Percentiles rank a stretch among this genome's conserved stretches.
Conservation (phyloP, 1,140 invertebrate genomes). For the Cecropterus lyciades region DNA sequence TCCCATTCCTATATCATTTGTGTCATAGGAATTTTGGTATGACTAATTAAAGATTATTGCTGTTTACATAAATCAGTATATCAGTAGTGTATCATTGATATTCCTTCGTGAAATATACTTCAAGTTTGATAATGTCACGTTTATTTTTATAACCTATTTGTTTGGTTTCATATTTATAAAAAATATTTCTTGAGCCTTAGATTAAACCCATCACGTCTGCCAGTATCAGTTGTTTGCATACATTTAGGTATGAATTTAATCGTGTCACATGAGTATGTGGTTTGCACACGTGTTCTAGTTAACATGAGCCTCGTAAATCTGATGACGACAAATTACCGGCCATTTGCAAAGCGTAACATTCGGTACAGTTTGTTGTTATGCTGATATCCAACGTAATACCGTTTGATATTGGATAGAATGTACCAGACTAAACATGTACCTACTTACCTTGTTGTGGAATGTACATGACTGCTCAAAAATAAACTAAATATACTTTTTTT, state of each 20-base stretch:
- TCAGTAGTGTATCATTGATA: too few species aligned
- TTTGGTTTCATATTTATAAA: too few species aligned
- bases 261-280: background rate
- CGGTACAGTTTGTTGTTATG: background rate
- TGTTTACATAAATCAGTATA: too few species aligned
- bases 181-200: too few species aligned
- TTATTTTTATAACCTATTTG: too few species aligned
- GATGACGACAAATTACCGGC: slow-evolving; percentile 9
- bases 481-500: too few species aligned
- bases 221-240: background rate
- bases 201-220: background rate
- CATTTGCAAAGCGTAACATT: slow-evolving; percentile 2
- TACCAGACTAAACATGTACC: too few species aligned
- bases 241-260: background rate
- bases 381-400: background rate
- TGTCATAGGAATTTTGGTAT: slow-evolving; percentile 2
- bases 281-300: slow-evolving; percentile 5
- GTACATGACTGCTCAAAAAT: too few species aligned
- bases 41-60: background rate
- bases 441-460: too few species aligned
- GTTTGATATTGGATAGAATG: background rate
- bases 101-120: too few species aligned
- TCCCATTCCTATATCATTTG: background rate
- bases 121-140: too few species aligned
- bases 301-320: slow-evolving; percentile 4